phyloP scores from a whole-genome alignment of 1,140 invertebrate species.

The Plodia interpunctella region DNA sequence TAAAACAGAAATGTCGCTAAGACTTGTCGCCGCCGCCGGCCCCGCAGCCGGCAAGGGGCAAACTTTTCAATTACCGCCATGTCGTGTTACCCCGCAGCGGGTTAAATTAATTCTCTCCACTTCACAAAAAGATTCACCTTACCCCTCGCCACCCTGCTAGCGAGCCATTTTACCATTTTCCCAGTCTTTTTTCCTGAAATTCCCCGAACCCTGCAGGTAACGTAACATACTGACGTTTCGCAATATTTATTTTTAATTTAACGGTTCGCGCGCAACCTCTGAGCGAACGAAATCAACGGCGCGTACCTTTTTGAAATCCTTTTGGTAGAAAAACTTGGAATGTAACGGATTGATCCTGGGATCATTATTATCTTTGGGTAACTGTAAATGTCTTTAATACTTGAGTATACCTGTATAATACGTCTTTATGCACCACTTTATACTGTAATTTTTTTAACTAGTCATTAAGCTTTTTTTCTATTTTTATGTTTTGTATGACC shows the following conservation, averaged over 20 bases:
- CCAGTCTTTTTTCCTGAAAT: slow-evolving; percentile 51
- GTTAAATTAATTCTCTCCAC: slow-evolving; percentile 78
- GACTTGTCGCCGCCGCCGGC: slow-evolving; percentile 40
- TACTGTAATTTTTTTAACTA: no score
- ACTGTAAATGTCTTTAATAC: no score
- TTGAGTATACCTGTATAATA: no score
- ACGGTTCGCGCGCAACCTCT: slow-evolving; percentile 63
- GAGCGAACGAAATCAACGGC: slow-evolving; percentile 36
- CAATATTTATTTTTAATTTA: slow-evolving; percentile 78
- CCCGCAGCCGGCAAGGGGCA: slow-evolving; percentile 61
- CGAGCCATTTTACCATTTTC: slow-evolving; percentile 55
- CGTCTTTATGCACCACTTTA: no score
- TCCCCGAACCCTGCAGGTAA: slow-evolving; percentile 36
- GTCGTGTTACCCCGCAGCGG: slow-evolving; percentile 76
- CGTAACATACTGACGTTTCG: slow-evolving; percentile 77
- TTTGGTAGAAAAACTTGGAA: slow-evolving; percentile 53
- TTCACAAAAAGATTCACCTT: slow-evolving; percentile 77
- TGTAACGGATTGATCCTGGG: slow-evolving; percentile 44
- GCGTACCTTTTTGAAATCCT: slow-evolving; percentile 57
- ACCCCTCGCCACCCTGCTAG: slow-evolving; percentile 53
- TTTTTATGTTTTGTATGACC: no score
- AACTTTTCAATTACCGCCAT: slow-evolving; percentile 78
- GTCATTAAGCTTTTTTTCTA: no score
- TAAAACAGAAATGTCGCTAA: slow-evolving; percentile 47
- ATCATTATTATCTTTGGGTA: background rate